Evolutionary conservation across 2,888 invertebrate genomes (phyloP).

Genomic region (Cephus sareptanus): DNA sequence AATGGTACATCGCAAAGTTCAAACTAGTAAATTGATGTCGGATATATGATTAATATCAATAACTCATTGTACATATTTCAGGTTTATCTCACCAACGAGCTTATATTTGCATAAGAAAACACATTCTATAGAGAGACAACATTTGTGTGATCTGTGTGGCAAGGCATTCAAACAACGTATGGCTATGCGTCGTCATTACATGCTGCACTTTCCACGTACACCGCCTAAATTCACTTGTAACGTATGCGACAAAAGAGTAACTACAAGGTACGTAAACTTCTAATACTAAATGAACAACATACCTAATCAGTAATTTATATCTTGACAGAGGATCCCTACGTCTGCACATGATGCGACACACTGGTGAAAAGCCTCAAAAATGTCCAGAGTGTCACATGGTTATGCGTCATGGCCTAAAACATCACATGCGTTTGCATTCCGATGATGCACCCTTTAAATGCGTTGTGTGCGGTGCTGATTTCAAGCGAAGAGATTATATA

Average conservation of each 20-base stretch:
- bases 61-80: constrained; percentile 1
- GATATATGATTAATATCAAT: background rate
- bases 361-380: constrained; percentile 19
- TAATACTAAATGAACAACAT: background rate
- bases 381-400: constrained; percentile 21
- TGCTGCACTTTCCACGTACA: constrained; percentile 20
- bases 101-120: constrained; percentile 19
- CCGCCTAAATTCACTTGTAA: constrained; percentile 21
- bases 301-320: background rate
- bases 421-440: constrained; percentile 21
- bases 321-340: constrained; percentile 19
- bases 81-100: constrained; percentile 17
- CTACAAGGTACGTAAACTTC: constrained; percentile 11
- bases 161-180: constrained; percentile 20
- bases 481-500: constrained; percentile 20
- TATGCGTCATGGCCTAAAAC: constrained; percentile 19
- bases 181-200: constrained; percentile 21
- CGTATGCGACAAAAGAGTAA: constrained; percentile 19
- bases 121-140: constrained; percentile 14
- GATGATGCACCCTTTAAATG: constrained; percentile 21
- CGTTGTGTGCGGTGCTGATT: constrained; percentile 17
- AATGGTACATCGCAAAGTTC: background rate
- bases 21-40: background rate
- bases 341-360: constrained; percentile 21
- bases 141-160: constrained; percentile 18